Base-by-base conservation (phyloP, 2,888 invertebrate genomes). In the Pristionchus arcanus region DNA sequence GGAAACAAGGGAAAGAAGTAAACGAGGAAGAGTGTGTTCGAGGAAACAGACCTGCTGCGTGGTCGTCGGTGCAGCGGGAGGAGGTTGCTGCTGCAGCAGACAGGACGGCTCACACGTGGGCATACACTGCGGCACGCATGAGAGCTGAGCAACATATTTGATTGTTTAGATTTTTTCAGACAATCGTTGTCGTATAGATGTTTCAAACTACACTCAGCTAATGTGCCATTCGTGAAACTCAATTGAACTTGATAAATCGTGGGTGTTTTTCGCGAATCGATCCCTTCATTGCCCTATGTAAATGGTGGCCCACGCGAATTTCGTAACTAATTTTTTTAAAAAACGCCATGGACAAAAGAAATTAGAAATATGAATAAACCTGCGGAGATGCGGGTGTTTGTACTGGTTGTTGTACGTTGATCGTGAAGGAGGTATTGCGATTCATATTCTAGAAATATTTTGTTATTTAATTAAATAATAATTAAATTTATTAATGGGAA, bases 101-200 rank as follows among this genome's bases (percentile, higher is more conserved):
- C 88, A 88, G 0, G 53, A n/a, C 5, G 88, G 88, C 15, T 53
- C n/a, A 34, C 88, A 88, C 2, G 88, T 15, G 19, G 88, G 88
- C 88, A 88, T 88, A 37, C 88, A 88, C 16, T 49, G 31, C 0
- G 88, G 88, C 25, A 88, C 37, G 42, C 88, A 88, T 3, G 74
- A 31, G 13, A 88, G 21, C 88, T 88, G 55, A 31, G 19, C 3
- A 3, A 34, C 0, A 31, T 37, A 19, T 34, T 31, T 63, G 13
- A 19, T 59, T 25, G 28, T 66, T 66, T 66, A 21, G 1, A 9
- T 11, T 66, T 66, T 66, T n/a, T n/a, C n/a, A n/a, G n/a, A n/a
- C n/a, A n/a, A n/a, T n/a, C n/a, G n/a, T n/a, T n/a, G n/a, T n/a
- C n/a, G n/a, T n/a, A n/a, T n/a, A n/a, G n/a, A n/a, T n/a, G n/a